phyloP scores from a whole-genome alignment of 1,140 invertebrate species.

The Drosophila littoralis region DNA sequence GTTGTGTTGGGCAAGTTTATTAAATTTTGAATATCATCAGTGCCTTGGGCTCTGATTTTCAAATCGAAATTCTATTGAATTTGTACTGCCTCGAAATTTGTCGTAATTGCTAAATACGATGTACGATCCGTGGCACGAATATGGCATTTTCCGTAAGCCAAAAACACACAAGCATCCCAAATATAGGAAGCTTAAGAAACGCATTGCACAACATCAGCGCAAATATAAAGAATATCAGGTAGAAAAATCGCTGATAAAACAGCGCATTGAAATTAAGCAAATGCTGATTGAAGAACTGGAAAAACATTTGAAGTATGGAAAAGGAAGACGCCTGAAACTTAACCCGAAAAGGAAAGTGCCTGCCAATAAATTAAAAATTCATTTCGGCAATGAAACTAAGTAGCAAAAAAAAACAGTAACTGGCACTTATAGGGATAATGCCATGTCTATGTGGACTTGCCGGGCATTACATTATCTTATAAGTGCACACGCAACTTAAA shows the following conservation, averaged over 20 bases:
- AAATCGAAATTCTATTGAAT: constrained; percentile 57
- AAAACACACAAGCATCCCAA: not conserved
- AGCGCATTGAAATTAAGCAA: constrained; percentile 32
- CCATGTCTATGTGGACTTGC: not conserved
- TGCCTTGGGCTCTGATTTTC: constrained; percentile 48
- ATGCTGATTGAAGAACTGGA: constrained; percentile 41
- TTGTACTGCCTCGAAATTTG: constrained; percentile 21
- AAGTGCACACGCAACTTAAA: constrained; percentile 4
- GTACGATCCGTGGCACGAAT: constrained; percentile 42
- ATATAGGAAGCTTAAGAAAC: constrained; percentile 8
- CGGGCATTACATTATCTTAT: not conserved
- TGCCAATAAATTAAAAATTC: not conserved
- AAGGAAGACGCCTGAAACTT: not conserved
- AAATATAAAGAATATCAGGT: not conserved
- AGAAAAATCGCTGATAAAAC: constrained; percentile 1
- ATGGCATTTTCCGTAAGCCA: constrained; percentile 3
- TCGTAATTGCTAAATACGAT: constrained; percentile 14
- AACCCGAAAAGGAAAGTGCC: not conserved
- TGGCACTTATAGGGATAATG: constrained; percentile 3
- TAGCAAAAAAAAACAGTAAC: not conserved
- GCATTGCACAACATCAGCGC: not conserved
- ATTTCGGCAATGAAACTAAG: not conserved
- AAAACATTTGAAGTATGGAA: not conserved
- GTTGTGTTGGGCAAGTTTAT: constrained; percentile 48
- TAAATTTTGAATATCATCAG: constrained; percentile 45